Conservation (phyloP, 2,888 invertebrate species). For the Phortica magna region DNA sequence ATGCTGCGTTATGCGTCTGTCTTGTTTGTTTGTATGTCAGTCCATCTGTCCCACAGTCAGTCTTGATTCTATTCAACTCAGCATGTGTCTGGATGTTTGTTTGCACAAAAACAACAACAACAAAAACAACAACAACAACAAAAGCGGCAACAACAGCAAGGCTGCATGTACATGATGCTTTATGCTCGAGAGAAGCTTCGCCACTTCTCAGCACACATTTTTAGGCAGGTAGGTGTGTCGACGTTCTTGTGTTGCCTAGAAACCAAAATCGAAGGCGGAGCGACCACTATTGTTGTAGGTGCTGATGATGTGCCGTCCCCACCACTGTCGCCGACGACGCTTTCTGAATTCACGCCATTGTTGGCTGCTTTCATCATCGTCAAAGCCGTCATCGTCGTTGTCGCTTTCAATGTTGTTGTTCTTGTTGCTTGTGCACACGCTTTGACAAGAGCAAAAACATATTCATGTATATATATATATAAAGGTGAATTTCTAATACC, state of each 20-base stretch:
- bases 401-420: slow-evolving; percentile 23
- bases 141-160: neutral
- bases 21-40: neutral
- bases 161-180: slow-evolving; percentile 38
- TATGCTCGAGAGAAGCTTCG: slow-evolving; percentile 54
- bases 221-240: neutral
- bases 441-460: neutral
- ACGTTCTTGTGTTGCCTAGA: slow-evolving; percentile 22
- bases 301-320: slow-evolving; percentile 34
- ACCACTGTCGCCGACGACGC: slow-evolving; percentile 18
- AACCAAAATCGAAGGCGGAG: slow-evolving; percentile 19
- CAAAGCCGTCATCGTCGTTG: slow-evolving; percentile 3
- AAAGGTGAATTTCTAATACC: slow-evolving; percentile 65
- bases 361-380: slow-evolving; percentile 32
- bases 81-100: slow-evolving; percentile 7
- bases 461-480: neutral
- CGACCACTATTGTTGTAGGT: slow-evolving; percentile 61
- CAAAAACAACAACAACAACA: slow-evolving; percentile 7
- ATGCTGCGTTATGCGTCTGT: neutral
- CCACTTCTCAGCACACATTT: neutral
- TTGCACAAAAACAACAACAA: neutral
- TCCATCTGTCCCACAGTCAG: neutral
- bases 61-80: neutral
- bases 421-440: slow-evolving; percentile 40
- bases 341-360: slow-evolving; percentile 46